Evolutionary conservation across 2,888 invertebrate genomes (phyloP).

Genomic region (Neoscelio sp.): DNA sequence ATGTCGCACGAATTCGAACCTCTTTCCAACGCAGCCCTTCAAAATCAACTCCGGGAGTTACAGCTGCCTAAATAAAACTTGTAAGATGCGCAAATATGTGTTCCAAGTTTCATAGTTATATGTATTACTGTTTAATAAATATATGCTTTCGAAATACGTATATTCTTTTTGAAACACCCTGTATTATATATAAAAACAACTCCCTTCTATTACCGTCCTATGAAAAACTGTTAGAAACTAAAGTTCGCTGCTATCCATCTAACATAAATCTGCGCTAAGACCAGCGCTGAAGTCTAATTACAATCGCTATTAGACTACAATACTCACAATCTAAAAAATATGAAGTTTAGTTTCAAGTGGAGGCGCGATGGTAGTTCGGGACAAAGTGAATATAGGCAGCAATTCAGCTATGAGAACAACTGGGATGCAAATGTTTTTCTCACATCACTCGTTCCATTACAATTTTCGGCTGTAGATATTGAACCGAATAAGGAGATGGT

Average conservation of each 20-base stretch:
- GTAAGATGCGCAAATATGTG: too few relatives aligned
- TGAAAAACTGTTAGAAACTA: constrained; percentile 56
- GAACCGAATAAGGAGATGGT: constrained; percentile 16
- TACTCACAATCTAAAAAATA: constrained; percentile 32
- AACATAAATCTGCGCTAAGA: constrained; percentile 62
- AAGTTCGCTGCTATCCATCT: constrained; percentile 64
- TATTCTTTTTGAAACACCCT: too few relatives aligned
- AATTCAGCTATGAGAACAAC: not conserved
- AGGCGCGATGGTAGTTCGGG: constrained; percentile 63
- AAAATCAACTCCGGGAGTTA: too few relatives aligned
- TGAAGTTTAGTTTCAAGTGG: constrained; percentile 68
- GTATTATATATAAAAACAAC: too few relatives aligned
- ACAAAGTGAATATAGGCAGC: not conserved
- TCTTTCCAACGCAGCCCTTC: too few relatives aligned
- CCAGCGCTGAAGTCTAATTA: constrained; percentile 63
- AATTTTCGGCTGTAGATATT: constrained; percentile 7
- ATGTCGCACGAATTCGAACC: too few relatives aligned
- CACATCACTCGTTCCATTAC: not conserved
- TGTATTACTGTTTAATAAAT: too few relatives aligned
- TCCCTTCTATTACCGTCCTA: constrained; percentile 8
- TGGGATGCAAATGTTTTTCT: constrained; percentile 5
- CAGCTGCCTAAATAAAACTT: too few relatives aligned
- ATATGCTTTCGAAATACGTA: too few relatives aligned
- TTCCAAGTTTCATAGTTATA: too few relatives aligned
- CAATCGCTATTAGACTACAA: constrained; percentile 70